Conservation (phyloP, 2,888 invertebrate species). For the Pandemis cinnamomeana region DNA sequence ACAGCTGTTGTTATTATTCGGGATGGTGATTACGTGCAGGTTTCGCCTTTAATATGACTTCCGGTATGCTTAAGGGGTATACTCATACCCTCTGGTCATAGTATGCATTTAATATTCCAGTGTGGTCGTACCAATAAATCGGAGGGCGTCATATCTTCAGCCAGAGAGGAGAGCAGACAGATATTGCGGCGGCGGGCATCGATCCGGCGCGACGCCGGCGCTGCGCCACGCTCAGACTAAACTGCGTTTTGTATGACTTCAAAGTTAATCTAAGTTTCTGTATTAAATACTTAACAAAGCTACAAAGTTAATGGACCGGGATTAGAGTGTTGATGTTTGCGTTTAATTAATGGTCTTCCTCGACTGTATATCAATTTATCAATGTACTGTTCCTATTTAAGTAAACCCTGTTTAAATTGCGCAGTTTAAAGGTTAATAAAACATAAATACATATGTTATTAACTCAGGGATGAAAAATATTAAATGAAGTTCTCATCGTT, state of each 20-base stretch:
- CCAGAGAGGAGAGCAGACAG: slow-evolving; percentile 58
- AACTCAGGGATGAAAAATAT: slow-evolving; percentile 1
- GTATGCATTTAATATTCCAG: slow-evolving; percentile 54
- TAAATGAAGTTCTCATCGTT: neutral
- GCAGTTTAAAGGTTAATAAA: neutral
- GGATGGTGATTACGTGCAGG: slow-evolving; percentile 23
- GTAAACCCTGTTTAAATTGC: too few species aligned
- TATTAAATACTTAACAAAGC: slow-evolving; percentile 1
- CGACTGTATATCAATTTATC: neutral
- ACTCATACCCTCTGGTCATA: slow-evolving; percentile 21
- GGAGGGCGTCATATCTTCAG: slow-evolving; percentile 56
- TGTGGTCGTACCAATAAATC: slow-evolving; percentile 57
- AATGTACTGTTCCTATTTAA: neutral
- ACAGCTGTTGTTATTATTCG: slow-evolving; percentile 5
- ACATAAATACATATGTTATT: neutral
- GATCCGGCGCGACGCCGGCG: slow-evolving; percentile 61
- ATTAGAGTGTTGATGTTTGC: neutral
- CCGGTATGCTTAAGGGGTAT: slow-evolving; percentile 16
- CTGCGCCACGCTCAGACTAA: slow-evolving; percentile 48
- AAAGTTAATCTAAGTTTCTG: slow-evolving; percentile 3
- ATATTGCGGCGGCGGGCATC: slow-evolving; percentile 56
- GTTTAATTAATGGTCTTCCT: slow-evolving; percentile 1
- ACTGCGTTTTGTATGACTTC: slow-evolving; percentile 15
- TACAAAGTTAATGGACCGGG: neutral
- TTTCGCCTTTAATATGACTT: slow-evolving; percentile 16